A percentile compares a stretch with the other conserved stretches of the same genome.
phyloP scores from a whole-genome alignment of 2,113 vertebrate genomes.

The Muntiacus reevesi region DNA sequence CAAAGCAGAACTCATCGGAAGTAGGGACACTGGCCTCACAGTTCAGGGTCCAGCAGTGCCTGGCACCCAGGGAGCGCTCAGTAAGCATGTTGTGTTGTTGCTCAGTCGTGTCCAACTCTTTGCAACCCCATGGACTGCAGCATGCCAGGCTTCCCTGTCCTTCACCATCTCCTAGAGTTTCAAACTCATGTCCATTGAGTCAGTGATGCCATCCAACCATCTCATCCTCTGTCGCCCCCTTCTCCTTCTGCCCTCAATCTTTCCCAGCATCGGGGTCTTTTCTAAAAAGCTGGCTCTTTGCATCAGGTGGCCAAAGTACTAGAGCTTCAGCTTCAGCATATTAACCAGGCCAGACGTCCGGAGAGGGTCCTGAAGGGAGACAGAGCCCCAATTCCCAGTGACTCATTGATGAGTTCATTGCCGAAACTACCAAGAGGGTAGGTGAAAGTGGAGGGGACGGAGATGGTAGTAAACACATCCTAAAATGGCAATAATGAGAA shows the following conservation, averaged over 20 bases:
- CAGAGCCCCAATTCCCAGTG: neutral
- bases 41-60: neutral
- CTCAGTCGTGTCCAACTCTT: neutral
- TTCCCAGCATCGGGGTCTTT: neutral
- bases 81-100: neutral
- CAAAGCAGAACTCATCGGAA: constrained; percentile 27
- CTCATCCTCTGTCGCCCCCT: neutral
- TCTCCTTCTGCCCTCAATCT: neutral
- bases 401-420: neutral
- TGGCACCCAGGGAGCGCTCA: neutral
- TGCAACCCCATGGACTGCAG: neutral
- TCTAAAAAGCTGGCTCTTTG: neutral
- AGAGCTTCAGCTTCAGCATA: neutral
- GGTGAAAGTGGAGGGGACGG: no score
- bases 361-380: neutral
- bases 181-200: neutral
- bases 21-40: neutral
- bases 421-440: neutral
- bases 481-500: neutral
- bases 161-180: neutral
- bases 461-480: neutral
- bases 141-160: neutral
- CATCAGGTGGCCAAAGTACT: neutral
- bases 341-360: neutral
- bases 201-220: neutral